Evolutionary conservation across 1,140 invertebrate species (phyloP).

Genomic region (Muscidifurax raptorellus): DNA sequence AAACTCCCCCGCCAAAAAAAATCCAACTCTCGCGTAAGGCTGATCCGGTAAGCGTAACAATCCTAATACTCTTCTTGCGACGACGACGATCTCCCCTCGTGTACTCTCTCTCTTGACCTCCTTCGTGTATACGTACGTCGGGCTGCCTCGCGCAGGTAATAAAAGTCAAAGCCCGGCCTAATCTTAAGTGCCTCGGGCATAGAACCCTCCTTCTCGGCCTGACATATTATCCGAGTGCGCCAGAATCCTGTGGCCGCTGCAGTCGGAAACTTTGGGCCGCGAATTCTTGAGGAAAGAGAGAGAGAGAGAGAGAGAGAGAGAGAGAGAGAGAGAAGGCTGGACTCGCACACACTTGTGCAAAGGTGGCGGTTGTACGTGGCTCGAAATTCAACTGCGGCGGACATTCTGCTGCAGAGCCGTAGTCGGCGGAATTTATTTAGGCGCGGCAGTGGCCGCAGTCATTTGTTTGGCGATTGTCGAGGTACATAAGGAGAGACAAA

Average conservation of each 20-base stretch:
- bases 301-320: not conserved
- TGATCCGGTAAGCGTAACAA: conserved; percentile 6
- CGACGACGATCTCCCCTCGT: not conserved
- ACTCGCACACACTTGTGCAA: not conserved
- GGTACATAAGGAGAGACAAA: not conserved
- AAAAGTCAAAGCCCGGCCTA: conserved; percentile 7
- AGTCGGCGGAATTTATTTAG: not conserved
- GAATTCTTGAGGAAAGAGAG: not conserved
- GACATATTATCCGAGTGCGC: conserved; percentile 6
- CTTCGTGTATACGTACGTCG: not conserved
- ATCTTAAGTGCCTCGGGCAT: conserved; percentile 1
- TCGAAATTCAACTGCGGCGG: not conserved
- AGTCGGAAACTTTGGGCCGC: not conserved
- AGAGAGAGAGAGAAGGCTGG: conserved; percentile 6
- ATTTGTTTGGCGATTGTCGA: not conserved
- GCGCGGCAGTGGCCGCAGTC: not conserved
- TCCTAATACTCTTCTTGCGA: not conserved
- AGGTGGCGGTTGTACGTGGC: not conserved
- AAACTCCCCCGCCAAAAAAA: not conserved
- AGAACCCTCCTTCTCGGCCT: not conserved
- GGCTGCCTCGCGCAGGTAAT: not conserved
- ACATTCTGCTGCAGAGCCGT: not conserved
- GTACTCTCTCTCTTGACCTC: not conserved
- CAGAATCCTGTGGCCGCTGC: conserved; percentile 4
- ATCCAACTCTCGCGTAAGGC: not conserved